Evolutionary conservation across 2,113 vertebrate species (phyloP), one percentile per base, ranked within the genome.

Genomic region (Oncorhynchus mykiss): DNA sequence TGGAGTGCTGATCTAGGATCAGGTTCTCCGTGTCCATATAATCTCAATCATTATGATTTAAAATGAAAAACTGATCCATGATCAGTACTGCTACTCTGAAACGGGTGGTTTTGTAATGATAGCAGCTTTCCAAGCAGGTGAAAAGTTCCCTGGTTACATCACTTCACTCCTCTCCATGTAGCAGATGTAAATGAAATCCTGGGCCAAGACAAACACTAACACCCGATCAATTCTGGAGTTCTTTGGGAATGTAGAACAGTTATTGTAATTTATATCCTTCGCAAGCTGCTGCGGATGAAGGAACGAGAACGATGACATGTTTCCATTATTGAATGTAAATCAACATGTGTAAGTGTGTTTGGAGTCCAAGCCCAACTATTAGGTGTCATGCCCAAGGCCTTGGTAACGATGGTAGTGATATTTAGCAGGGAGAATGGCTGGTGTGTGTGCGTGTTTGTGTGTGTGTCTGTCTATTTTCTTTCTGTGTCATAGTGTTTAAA

Each of bases 51-150:
- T 54, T 54, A 1, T 54, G 14, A 54, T 54, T 16, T 18, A 5
- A 54, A 54, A 54, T 14, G 13, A 0, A 54, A 18, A 54, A 14
- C 51, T 54, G 51, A 54, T 18, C 51, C 51, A 1, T 1, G 16
- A 54, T 3, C 51, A 18, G 51, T 16, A 14, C 51, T 5, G 14
- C 12, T 14, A 54, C 51, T 54, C 51, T 54, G 39, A 45, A 1
- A 45, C 2, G 9, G 39, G 39, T 45, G 75, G 5, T 76, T 80
- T 64, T 69, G 70, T 65, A 60, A 80, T 79, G 66, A 75, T 18
- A 54, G 24, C 8, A 54, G 25, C 62, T 60, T 79, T 85, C 71
- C 77, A 80, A 75, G 51, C 54, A 70, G 78, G 66, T 71, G 67
- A 77, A 78, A 0, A 71, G 5, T 60, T 3, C 49, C 5, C 3